Conservation (phyloP, 2,888 invertebrate genomes). For the Stramonita haemastoma region DNA sequence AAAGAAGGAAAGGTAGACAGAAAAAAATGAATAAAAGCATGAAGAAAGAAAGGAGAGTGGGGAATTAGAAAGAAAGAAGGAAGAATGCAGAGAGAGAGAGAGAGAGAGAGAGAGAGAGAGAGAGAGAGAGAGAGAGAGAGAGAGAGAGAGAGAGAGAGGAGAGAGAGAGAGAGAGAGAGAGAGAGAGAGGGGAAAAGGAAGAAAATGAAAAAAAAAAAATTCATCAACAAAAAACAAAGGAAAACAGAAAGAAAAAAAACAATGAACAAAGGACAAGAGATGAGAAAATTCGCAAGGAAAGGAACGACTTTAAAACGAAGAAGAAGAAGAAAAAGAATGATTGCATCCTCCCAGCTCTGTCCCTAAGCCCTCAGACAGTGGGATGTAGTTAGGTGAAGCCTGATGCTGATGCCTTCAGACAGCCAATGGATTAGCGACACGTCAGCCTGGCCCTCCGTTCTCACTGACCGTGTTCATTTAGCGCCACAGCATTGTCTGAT, state of each 20-base stretch:
- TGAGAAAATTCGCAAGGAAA: no score
- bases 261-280: no score
- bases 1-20: not conserved
- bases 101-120: not conserved
- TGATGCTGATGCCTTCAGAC: conserved; percentile 34
- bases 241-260: no score
- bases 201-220: not conserved
- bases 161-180: not conserved
- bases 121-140: not conserved
- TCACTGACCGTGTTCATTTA: not conserved
- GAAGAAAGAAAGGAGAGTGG: not conserved
- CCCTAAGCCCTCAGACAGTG: conserved; percentile 5
- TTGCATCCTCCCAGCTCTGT: no score
- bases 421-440: conserved; percentile 33
- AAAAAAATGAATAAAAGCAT: not conserved
- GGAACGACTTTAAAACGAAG: no score
- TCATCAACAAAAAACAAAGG: not conserved
- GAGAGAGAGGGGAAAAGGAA: no score
- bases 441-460: not conserved
- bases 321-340: no score
- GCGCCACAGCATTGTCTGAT: not conserved
- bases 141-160: no score
- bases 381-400: conserved; percentile 23
- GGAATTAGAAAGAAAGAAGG: not conserved
- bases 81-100: no score